phyloP scores from a whole-genome alignment of 2,888 invertebrate species.

The Maniola hyperantus region DNA sequence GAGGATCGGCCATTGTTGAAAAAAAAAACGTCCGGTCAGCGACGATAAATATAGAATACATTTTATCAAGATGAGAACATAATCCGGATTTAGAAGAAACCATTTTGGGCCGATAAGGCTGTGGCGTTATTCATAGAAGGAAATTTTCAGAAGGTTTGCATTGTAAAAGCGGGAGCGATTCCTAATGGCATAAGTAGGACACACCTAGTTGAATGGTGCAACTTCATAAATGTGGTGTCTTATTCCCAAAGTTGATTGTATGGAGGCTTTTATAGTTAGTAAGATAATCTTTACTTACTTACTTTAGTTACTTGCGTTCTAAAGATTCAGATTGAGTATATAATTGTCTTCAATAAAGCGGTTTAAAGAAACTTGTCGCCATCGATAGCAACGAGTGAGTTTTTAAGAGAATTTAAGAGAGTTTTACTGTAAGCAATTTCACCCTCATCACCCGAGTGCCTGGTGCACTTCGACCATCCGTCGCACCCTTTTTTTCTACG shows the following conservation, averaged over 20 bases:
- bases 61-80: constrained; percentile 68
- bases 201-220: no score
- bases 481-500: no score
- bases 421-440: no score
- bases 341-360: no score
- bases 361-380: no score
- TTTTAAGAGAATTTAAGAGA: no score
- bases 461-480: no score
- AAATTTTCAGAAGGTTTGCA: constrained; percentile 7
- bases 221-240: background rate
- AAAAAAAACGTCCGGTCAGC: constrained; percentile 69
- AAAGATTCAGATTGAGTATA: no score
- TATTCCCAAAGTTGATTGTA: background rate
- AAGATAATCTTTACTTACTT: no score
- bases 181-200: background rate
- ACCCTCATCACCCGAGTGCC: no score
- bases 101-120: constrained; percentile 29
- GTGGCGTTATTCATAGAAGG: constrained; percentile 30
- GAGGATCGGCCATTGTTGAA: constrained; percentile 65
- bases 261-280: background rate
- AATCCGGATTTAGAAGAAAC: constrained; percentile 61
- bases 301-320: no score
- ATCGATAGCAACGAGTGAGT: no score
- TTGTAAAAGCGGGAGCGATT: constrained; percentile 8
- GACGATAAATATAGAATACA: constrained; percentile 72